Evolutionary conservation across 1,140 invertebrate species (phyloP).

Genomic region (Augochlora pura): DNA sequence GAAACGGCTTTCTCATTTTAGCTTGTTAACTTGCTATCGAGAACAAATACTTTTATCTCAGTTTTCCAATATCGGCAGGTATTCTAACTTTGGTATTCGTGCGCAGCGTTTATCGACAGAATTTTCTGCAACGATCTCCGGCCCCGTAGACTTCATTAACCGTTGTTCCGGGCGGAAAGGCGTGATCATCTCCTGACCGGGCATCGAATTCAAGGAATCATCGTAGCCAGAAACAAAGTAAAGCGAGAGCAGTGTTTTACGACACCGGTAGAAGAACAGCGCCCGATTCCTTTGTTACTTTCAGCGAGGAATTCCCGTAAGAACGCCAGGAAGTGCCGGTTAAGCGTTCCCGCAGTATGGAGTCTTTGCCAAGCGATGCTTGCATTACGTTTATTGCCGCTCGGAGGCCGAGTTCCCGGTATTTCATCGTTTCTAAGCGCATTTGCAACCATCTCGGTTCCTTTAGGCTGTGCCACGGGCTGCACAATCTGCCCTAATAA

Average conservation of each 20-base stretch:
- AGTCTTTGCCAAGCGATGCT: conserved; percentile 61
- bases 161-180: background rate
- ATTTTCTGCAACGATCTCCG: no score
- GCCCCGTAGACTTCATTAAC: background rate
- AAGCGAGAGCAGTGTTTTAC: conserved; percentile 12
- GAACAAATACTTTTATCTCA: no score
- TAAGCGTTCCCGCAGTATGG: conserved; percentile 44
- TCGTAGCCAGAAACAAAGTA: background rate
- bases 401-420: conserved; percentile 55
- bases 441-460: conserved; percentile 61
- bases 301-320: conserved; percentile 52
- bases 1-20: no score
- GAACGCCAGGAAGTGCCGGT: conserved; percentile 37
- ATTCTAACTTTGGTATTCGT: no score
- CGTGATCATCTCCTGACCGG: background rate
- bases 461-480: conserved; percentile 21
- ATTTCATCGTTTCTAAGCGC: conserved; percentile 62
- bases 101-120: no score
- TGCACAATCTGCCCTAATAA: conserved; percentile 15
- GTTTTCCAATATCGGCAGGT: no score
- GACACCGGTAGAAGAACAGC: conserved; percentile 8
- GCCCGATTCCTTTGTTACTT: conserved; percentile 38
- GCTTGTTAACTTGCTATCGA: no score
- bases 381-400: conserved; percentile 66
- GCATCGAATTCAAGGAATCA: background rate